phyloP scores from a whole-genome alignment of 2,888 invertebrate genomes.

The Amblyteles armatorius region DNA sequence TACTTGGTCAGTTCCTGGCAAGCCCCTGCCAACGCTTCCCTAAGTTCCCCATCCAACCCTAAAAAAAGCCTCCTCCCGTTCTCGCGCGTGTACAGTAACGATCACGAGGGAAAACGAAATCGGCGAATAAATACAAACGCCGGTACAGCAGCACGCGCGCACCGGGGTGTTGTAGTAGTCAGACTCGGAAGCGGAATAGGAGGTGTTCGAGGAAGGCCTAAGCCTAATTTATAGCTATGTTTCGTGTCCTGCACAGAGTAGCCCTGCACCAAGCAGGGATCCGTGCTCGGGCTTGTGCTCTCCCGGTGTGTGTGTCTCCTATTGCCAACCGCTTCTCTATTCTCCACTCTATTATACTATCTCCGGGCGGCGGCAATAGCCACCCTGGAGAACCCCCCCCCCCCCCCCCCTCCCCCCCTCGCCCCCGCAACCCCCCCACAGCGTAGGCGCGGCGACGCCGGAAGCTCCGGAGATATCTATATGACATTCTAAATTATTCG shows the following conservation, averaged over 20 bases:
- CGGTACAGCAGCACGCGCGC: neutral
- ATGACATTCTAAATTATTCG: conserved; percentile 84
- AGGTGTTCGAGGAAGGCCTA: conserved; percentile 66
- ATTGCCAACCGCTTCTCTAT: conserved; percentile 81
- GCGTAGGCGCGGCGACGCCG: conserved; percentile 72
- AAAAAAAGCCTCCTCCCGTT: no score
- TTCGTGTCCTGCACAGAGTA: conserved; percentile 83
- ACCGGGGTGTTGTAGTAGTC: neutral
- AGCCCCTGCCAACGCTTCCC: no score
- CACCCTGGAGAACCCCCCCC: no score
- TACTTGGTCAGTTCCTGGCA: no score
- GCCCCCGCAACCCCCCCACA: conserved; percentile 17
- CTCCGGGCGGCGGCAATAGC: conserved; percentile 66
- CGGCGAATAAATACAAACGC: neutral
- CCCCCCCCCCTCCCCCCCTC: no score
- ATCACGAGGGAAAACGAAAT: no score
- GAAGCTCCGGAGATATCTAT: conserved; percentile 81
- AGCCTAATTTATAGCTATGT: conserved; percentile 83
- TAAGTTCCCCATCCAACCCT: no score
- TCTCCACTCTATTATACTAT: conserved; percentile 80
- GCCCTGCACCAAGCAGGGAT: conserved; percentile 68
- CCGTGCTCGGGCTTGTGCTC: conserved; percentile 49
- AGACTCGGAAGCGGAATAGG: conserved; percentile 3
- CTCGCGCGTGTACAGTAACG: no score
- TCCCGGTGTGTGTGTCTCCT: conserved; percentile 76